Evolutionary conservation across 92 coral and sea anemone genomes (phyloP), one percentile per base, ranked within the genome.

Genomic region (Desmophyllum pertusum): DNA sequence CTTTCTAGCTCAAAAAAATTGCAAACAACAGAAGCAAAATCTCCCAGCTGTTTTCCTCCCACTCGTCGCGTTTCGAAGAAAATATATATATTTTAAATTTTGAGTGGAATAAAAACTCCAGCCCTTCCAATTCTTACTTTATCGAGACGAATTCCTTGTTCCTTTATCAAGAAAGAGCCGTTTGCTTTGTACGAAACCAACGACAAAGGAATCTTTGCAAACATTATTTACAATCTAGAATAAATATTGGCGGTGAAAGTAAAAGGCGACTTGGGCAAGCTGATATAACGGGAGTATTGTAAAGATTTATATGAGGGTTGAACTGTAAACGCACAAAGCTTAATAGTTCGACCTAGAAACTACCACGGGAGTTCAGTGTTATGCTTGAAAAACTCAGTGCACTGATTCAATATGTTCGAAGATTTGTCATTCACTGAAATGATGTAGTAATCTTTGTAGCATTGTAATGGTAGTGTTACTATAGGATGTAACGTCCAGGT

Each of bases 31-130:
- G 50, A 80, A 59, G 8, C 31, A 68, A 33, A 62, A 46, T 6
- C 36, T 67, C 67, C 66, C 84, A 80, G 84, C 76, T 80, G 84
- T 68, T 69, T 39, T n/a, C 18, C 70, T 39, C 70, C 57, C 85
- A 53, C 78, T 45, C 33, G 8, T 33, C 5, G n/a, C n/a, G 66
- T 48, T 74, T 64, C 45, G 61, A 79, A 40, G 53, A 7, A 43
- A 78, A 17, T 80, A n/a, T 19, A 4, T 65, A 31, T 43, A 61
- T 21, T 62, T 43, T 64, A 7, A 35, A 30, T 25, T 18, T 65
- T 38, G 7, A 25, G 46, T 52, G 7, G 6, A 17, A 64, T 8
- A 46, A 48, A 79, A 31, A 21, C 30, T 39, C 35, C 10, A 42
- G 33, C 30, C 37, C 74, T 30, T n/a, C 65, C 21, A 77, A 10